Percentiles rank a stretch among this genome's conserved stretches.
Conservation (phyloP, 2,797 vertebrate genomes). For the Linurgus olivaceus region DNA sequence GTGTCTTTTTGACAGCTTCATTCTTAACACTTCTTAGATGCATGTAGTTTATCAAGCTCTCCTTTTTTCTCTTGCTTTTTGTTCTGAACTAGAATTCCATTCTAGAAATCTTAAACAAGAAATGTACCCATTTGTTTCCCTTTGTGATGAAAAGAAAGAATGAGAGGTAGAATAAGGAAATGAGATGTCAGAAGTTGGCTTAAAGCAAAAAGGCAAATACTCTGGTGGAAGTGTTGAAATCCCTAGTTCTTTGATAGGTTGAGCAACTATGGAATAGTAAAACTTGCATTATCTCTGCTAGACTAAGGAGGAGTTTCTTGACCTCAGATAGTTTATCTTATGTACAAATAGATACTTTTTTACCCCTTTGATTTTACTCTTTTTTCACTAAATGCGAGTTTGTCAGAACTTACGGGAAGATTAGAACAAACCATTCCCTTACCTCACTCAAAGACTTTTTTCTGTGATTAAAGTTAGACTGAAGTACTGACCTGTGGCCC, state of each 20-base stretch:
- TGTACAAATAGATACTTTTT: background rate
- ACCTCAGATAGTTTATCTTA: background rate
- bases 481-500: slow-evolving; percentile 35
- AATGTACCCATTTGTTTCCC: background rate
- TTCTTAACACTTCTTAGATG: background rate
- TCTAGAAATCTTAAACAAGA: background rate
- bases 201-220: background rate
- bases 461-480: background rate
- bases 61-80: background rate
- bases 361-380: background rate
- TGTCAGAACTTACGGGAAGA: background rate
- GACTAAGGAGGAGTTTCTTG: background rate
- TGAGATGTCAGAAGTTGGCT: background rate
- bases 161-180: background rate
- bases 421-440: background rate
- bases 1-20: background rate
- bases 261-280: background rate
- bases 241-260: background rate
- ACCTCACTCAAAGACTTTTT: background rate
- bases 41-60: background rate
- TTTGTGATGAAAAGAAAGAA: background rate
- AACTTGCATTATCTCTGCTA: background rate
- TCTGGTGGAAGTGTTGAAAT: background rate
- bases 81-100: background rate
- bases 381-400: background rate